Conservation (phyloP, 2,888 invertebrate genomes). For the Pterostichus madidus region DNA sequence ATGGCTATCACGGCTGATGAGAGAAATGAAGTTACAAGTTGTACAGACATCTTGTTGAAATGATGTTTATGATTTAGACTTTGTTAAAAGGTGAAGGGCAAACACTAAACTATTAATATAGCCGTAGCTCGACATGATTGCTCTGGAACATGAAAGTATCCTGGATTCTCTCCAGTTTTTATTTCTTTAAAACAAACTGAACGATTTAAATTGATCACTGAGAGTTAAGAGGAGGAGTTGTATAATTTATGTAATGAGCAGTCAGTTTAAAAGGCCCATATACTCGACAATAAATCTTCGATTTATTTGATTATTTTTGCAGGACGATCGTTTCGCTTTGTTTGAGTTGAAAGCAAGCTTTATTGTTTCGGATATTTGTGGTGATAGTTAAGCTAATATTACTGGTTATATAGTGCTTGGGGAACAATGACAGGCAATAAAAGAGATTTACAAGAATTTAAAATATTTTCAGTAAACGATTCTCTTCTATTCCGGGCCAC, state of each 20-base stretch:
- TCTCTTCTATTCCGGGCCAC: slow-evolving; percentile 42
- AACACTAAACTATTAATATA: slow-evolving; percentile 42
- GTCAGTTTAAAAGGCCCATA: slow-evolving; percentile 33
- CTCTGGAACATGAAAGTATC: slow-evolving; percentile 31
- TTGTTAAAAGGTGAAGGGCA: slow-evolving; percentile 47
- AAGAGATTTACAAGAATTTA: slow-evolving; percentile 54
- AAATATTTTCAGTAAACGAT: slow-evolving; percentile 49
- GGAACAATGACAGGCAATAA: slow-evolving; percentile 54
- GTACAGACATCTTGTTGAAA: slow-evolving; percentile 26
- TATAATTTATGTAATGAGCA: slow-evolving; percentile 37
- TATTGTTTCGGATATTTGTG: slow-evolving; percentile 33
- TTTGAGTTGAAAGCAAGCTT: neutral
- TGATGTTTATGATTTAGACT: slow-evolving; percentile 43
- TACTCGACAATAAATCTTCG: slow-evolving; percentile 15
- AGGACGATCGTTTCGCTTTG: neutral
- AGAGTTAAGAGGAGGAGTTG: slow-evolving; percentile 37
- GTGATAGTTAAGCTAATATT: slow-evolving; percentile 30
- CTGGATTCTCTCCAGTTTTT: neutral
- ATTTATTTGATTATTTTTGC: slow-evolving; percentile 43
- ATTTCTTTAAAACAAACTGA: neutral
- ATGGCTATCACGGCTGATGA: slow-evolving; percentile 40
- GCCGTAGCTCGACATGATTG: slow-evolving; percentile 20
- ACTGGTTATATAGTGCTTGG: neutral
- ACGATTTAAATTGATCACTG: slow-evolving; percentile 27
- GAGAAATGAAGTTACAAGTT: slow-evolving; percentile 30